These are phyloP conservation scores for Lynx canadensis DNA, from an alignment of 2,113 vertebrate species.

Conservation along the genomic window DNA sequence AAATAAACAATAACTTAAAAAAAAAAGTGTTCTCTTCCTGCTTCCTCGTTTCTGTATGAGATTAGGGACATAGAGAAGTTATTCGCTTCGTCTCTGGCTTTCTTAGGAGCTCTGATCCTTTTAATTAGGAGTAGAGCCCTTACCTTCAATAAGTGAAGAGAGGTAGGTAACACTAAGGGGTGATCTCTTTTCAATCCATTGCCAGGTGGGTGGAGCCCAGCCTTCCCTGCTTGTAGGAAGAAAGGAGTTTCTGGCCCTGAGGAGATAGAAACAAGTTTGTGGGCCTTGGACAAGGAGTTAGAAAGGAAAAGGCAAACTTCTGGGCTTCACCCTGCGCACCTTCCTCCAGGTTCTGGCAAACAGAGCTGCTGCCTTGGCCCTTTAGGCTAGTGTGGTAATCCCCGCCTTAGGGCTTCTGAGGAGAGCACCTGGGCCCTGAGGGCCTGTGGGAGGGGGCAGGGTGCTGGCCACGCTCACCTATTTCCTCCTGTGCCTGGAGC, in stretches of 20 bases:
- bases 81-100: too few species aligned
- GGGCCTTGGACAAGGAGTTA: background rate
- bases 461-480: background rate
- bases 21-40: background rate
- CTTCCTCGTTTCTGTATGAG: background rate
- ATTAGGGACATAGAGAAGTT: background rate
- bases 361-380: background rate
- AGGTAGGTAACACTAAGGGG: background rate
- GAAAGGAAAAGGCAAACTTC: background rate
- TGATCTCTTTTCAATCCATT: background rate
- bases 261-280: background rate
- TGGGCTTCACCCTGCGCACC: background rate
- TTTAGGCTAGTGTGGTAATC: background rate
- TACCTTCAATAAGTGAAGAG: background rate
- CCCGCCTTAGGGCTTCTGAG: background rate
- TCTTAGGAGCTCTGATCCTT: background rate
- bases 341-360: background rate
- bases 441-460: fast-evolving
- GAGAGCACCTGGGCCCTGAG: background rate
- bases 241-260: background rate
- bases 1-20: too few species aligned
- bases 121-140: background rate
- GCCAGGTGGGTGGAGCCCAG: background rate
- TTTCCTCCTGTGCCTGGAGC: background rate
- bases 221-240: background rate